Conservation (phyloP, 2,797 vertebrate genomes). For the Huso huso region DNA sequence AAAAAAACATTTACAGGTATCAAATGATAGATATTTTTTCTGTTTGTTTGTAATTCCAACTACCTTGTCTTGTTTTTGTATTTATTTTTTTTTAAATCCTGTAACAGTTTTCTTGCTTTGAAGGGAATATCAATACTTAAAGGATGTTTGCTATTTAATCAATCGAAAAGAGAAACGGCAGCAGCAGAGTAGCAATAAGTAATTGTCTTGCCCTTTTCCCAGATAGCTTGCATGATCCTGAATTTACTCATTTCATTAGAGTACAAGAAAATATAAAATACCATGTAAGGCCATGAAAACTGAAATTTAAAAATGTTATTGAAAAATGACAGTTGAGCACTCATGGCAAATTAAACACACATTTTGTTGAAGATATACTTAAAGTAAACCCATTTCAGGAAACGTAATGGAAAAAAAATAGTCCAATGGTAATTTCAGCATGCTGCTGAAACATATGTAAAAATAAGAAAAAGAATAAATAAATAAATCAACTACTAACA, state of each 20-base stretch:
- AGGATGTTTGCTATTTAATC: conserved; percentile 1
- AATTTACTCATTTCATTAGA: conserved; percentile 45
- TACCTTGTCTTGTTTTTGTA: not conserved
- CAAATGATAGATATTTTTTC: not conserved
- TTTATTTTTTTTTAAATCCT: not conserved
- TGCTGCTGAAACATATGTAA: conserved; percentile 12
- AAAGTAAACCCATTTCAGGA: conserved; percentile 13
- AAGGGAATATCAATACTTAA: not conserved
- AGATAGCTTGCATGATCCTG: conserved; percentile 41
- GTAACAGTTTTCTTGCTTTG: conserved; percentile 1
- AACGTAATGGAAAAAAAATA: conserved; percentile 13
- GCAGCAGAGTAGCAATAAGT: conserved; percentile 11
- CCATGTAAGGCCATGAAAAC: not conserved
- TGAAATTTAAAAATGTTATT: not conserved
- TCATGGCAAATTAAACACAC: conserved; percentile 16
- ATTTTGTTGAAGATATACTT: not conserved
- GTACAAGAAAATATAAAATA: conserved; percentile 17
- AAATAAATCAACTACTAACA: too few species aligned
- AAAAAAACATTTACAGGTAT: not conserved
- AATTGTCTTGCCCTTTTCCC: conserved; percentile 34
- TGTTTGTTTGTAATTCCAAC: not conserved
- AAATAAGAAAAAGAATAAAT: conserved; percentile 7
- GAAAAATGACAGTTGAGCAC: conserved; percentile 23
- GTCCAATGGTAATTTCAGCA: conserved; percentile 3
- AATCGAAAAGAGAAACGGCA: not conserved